Conservation (phyloP, 2,113 vertebrate genomes). For the Vulpes lagopus region DNA sequence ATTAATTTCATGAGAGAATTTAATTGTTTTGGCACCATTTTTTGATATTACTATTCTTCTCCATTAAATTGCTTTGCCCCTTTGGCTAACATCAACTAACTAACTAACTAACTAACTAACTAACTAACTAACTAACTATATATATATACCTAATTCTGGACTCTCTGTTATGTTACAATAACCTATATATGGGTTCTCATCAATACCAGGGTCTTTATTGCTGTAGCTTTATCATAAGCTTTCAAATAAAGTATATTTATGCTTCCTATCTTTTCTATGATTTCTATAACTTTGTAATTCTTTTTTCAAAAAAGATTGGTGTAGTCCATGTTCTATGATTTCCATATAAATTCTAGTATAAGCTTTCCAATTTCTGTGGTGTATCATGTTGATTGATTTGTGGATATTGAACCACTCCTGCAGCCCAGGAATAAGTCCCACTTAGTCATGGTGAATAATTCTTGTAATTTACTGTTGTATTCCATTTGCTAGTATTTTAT, state of each 20-base stretch:
- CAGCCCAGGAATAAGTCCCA: no score
- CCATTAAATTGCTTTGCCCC: no score
- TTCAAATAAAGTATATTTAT: background rate
- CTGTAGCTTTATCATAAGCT: background rate
- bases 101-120: no score
- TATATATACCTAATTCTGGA: no score
- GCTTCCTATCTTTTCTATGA: background rate
- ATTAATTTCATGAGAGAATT: background rate
- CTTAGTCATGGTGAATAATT: no score
- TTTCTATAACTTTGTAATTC: background rate
- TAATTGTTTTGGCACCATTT: background rate
- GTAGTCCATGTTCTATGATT: background rate
- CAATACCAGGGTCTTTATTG: background rate
- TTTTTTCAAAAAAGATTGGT: background rate
- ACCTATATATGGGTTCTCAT: background rate
- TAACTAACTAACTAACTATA: no score
- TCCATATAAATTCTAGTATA: background rate
- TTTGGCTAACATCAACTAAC: no score
- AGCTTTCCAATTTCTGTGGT: background rate
- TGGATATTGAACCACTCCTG: no score
- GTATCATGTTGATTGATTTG: no score
- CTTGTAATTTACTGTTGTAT: no score
- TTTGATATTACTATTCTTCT: background rate
- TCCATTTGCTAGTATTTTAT: no score
- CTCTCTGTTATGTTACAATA: no score